phyloP scores from a whole-genome alignment of 2,113 vertebrate species.

The Cottus gobio region DNA sequence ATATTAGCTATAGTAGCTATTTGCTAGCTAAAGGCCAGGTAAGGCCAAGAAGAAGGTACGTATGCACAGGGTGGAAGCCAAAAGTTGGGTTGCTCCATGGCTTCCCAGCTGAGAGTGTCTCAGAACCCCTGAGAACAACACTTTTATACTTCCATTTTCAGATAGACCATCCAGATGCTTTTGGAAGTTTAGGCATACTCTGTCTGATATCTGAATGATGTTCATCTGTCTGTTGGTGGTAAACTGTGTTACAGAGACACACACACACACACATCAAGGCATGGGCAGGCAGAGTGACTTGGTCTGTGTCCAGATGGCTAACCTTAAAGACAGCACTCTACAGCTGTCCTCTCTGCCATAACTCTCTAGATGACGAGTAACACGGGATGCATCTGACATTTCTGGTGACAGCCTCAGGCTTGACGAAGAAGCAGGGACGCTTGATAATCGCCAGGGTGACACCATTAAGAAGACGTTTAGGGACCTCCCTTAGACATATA shows the following conservation, averaged over 20 bases:
- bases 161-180: not conserved
- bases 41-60: not conserved
- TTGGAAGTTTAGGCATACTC: not conserved
- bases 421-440: conserved; percentile 50
- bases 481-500: conserved; percentile 75
- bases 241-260: conserved; percentile 5
- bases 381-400: conserved; percentile 73
- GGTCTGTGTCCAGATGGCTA: conserved; percentile 65
- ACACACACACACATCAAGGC: not conserved
- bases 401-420: conserved; percentile 71
- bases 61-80: not conserved
- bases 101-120: no score
- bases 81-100: not conserved
- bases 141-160: not conserved
- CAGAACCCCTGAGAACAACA: not conserved
- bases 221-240: not conserved
- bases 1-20: no score
- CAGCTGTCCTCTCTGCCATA: conserved; percentile 58
- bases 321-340: conserved; percentile 64
- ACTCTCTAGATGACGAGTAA: conserved; percentile 61
- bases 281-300: conserved; percentile 17
- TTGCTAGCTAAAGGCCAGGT: no score
- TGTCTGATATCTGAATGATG: not conserved
- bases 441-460: conserved; percentile 78
- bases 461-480: conserved; percentile 79